Percentiles rank a stretch among this genome's conserved stretches.
Conservation (phyloP, 2,113 vertebrate species). For the Prochilodus magdalenae region DNA sequence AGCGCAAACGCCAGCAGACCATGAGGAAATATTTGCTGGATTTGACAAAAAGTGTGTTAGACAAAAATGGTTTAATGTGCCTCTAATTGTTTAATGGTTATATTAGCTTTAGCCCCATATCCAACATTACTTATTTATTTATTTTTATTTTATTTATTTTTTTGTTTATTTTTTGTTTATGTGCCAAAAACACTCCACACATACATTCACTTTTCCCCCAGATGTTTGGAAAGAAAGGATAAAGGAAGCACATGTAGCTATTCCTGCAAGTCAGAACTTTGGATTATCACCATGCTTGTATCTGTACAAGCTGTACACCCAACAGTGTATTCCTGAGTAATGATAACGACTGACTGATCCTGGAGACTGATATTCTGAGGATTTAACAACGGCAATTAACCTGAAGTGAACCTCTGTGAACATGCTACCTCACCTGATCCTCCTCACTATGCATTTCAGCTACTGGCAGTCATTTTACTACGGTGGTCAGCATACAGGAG, state of each 20-base stretch:
- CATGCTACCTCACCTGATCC: constrained; percentile 23
- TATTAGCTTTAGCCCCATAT: too few species aligned
- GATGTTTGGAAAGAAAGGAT: background rate
- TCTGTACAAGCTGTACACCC: background rate
- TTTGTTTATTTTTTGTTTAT: too few species aligned
- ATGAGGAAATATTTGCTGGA: too few species aligned
- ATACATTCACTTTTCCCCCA: background rate
- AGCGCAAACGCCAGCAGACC: too few species aligned
- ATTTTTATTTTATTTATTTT: too few species aligned
- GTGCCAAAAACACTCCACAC: too few species aligned
- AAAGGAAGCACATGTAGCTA: background rate
- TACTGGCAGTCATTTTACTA: background rate
- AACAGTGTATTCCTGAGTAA: constrained; percentile 35
- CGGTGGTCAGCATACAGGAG: constrained; percentile 30
- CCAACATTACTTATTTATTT: too few species aligned
- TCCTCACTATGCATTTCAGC: background rate
- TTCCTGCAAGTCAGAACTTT: constrained; percentile 5
- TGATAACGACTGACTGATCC: constrained; percentile 13
- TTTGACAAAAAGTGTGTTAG: too few species aligned
- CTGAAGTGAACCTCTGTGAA: constrained; percentile 56
- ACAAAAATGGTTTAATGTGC: too few species aligned
- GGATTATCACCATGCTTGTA: background rate
- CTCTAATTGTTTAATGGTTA: too few species aligned
- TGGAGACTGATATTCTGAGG: constrained; percentile 25
- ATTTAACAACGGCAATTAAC: constrained; percentile 45